Percentiles rank a stretch among this genome's conserved stretches.
Evolutionary conservation across 2,113 vertebrate genomes (phyloP).

Genomic region (Synchiropus splendidus): DNA sequence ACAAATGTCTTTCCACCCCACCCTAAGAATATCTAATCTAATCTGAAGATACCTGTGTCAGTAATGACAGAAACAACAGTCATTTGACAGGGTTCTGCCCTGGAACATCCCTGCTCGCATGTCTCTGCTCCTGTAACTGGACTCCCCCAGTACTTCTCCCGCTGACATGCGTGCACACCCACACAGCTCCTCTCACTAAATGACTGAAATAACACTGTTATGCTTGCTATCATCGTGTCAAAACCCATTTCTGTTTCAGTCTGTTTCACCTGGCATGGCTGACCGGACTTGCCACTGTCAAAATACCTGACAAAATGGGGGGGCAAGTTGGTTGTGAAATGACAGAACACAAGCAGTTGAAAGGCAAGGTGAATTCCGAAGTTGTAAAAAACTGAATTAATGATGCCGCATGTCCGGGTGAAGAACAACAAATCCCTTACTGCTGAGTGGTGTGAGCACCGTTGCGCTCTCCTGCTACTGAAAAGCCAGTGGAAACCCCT

Average conservation of each 20-base stretch:
- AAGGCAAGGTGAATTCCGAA: conserved; percentile 43
- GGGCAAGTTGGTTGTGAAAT: conserved; percentile 22
- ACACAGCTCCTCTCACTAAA: conserved; percentile 27
- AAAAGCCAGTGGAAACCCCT: conserved; percentile 30
- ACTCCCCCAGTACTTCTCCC: conserved; percentile 11
- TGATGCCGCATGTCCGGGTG: too few species aligned
- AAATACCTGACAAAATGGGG: conserved; percentile 25
- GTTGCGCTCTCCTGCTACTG: conserved; percentile 46
- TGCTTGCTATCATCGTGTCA: conserved; percentile 47
- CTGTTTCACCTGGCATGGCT: conserved; percentile 25
- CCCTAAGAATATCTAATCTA: too few species aligned
- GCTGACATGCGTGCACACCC: conserved; percentile 1
- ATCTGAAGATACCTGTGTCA: neutral
- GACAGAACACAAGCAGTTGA: conserved; percentile 13
- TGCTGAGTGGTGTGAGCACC: conserved; percentile 49
- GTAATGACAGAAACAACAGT: conserved; percentile 1
- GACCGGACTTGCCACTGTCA: conserved; percentile 54
- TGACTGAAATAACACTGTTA: conserved; percentile 59
- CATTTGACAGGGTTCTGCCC: conserved; percentile 28
- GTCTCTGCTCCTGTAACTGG: conserved; percentile 32
- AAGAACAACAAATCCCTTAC: conserved; percentile 52
- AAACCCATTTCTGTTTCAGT: conserved; percentile 41
- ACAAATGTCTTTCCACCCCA: too few species aligned
- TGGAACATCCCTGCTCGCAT: conserved; percentile 29
- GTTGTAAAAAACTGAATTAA: conserved; percentile 28